These are phyloP conservation scores for Drosophila ananassae DNA, from an alignment of 1,140 invertebrate species.

Conservation along the genomic window DNA sequence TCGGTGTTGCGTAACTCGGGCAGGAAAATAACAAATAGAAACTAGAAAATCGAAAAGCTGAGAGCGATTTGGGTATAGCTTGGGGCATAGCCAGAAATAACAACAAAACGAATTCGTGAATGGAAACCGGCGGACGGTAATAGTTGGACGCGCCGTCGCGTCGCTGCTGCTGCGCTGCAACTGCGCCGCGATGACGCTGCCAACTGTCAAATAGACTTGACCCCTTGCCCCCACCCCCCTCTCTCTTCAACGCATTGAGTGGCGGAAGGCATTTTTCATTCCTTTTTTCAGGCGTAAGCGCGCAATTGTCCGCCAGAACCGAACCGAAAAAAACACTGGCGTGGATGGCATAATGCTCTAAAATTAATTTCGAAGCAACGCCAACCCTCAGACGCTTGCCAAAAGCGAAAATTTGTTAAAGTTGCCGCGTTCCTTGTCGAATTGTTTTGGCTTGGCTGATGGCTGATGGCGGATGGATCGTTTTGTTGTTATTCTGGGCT, in stretches of 20 bases:
- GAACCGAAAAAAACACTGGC: slow-evolving; percentile 17
- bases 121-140: slow-evolving; percentile 46
- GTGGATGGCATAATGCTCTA: slow-evolving; percentile 79
- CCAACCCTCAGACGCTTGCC: slow-evolving; percentile 58
- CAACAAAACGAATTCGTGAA: slow-evolving; percentile 55
- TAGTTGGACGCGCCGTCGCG: slow-evolving; percentile 25
- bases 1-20: slow-evolving; percentile 41
- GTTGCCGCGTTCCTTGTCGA: slow-evolving; percentile 35
- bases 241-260: slow-evolving; percentile 21
- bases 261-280: slow-evolving; percentile 56
- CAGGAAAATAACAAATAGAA: slow-evolving; percentile 16
- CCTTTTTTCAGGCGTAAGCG: slow-evolving; percentile 54
- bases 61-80: slow-evolving; percentile 33
- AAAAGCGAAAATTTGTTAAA: slow-evolving; percentile 70
- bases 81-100: slow-evolving; percentile 26
- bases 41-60: slow-evolving; percentile 37
- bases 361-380: slow-evolving; percentile 73
- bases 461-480: not conserved
- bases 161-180: slow-evolving; percentile 31
- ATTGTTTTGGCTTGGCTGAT: slow-evolving; percentile 51
- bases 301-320: slow-evolving; percentile 56
- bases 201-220: slow-evolving; percentile 28
- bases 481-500: slow-evolving; percentile 47
- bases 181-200: slow-evolving; percentile 31
- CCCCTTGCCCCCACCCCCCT: not conserved